Percentiles rank a stretch among this genome's conserved stretches.
These are phyloP conservation scores for Peromyscus californicus DNA, from an alignment of 2,113 vertebrate species.

Conservation along the genomic window DNA sequence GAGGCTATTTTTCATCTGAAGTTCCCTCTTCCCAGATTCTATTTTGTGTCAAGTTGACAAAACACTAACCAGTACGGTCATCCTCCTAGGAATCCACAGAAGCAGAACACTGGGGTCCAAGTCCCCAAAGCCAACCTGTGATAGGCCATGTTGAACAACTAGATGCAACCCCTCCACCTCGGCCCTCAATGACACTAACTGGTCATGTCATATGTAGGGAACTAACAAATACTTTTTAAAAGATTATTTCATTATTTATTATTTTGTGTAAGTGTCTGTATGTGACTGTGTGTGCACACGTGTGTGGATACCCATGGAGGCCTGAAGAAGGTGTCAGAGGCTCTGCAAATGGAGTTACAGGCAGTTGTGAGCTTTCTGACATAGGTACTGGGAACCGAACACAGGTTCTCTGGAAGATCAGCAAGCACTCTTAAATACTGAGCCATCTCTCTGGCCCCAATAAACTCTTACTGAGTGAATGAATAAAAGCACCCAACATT, in stretches of 20 bases:
- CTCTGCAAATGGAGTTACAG: not conserved
- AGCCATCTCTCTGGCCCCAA: not conserved
- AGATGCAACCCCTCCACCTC: not conserved
- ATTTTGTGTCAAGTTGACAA: not conserved
- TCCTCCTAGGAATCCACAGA: not conserved
- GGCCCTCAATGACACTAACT: rapidly evolving
- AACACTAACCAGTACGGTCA: not conserved
- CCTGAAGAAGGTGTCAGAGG: not conserved
- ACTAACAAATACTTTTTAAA: not conserved
- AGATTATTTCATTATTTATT: not conserved
- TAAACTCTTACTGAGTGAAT: not conserved
- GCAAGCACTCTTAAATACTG: not conserved
- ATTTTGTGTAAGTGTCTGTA: not conserved
- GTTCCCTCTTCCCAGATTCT: rapidly evolving
- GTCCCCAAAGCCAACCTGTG: not conserved
- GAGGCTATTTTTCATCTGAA: not conserved
- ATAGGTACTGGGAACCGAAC: not conserved
- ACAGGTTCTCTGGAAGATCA: not conserved
- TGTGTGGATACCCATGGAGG: not conserved
- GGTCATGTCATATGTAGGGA: rapidly evolving
- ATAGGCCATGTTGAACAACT: not conserved
- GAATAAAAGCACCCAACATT: not conserved
- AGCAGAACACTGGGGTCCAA: not conserved
- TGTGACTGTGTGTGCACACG: no score
- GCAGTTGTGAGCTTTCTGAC: not conserved